A percentile compares a stretch with the other conserved stretches of the same genome.
phyloP scores from a whole-genome alignment of 2,888 invertebrate genomes.

The Acrobasis suavella region DNA sequence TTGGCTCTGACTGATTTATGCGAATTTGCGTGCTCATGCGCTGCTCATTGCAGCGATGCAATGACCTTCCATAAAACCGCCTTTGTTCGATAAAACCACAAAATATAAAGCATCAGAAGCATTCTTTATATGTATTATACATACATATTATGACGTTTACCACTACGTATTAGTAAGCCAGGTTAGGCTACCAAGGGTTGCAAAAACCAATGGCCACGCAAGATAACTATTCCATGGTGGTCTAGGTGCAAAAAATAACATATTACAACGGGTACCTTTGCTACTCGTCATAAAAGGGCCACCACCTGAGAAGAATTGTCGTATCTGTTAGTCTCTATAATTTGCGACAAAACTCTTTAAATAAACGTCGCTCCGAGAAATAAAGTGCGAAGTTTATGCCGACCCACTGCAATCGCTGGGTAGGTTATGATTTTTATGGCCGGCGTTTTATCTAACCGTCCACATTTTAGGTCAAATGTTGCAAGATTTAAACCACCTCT shows the following conservation, averaged over 20 bases:
- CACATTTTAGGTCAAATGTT: not conserved
- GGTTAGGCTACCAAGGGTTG: no score
- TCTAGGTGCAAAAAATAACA: not conserved
- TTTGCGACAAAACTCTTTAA: conserved; percentile 3
- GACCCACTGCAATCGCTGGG: not conserved
- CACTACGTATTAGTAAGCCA: no score
- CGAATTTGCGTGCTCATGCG: conserved; percentile 8
- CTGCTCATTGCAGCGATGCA: conserved; percentile 19
- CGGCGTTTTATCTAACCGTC: not conserved
- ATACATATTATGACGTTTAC: no score
- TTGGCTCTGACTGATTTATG: conserved; percentile 6
- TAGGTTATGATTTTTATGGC: conserved; percentile 1
- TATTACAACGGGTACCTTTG: no score
- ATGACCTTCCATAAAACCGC: conserved; percentile 14
- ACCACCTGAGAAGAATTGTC: not conserved
- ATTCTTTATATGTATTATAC: not conserved
- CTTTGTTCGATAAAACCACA: conserved; percentile 21
- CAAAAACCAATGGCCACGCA: no score
- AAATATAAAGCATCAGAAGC: not conserved
- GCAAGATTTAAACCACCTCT: no score
- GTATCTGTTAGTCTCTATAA: not conserved
- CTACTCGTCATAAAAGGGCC: no score
- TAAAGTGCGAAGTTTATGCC: conserved; percentile 12
- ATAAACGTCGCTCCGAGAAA: not conserved
- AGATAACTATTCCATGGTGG: not conserved